Evolutionary conservation across 2,888 invertebrate species (phyloP), one percentile per base, ranked within the genome.

Genomic region (Rhopalosiphum nymphaeae): DNA sequence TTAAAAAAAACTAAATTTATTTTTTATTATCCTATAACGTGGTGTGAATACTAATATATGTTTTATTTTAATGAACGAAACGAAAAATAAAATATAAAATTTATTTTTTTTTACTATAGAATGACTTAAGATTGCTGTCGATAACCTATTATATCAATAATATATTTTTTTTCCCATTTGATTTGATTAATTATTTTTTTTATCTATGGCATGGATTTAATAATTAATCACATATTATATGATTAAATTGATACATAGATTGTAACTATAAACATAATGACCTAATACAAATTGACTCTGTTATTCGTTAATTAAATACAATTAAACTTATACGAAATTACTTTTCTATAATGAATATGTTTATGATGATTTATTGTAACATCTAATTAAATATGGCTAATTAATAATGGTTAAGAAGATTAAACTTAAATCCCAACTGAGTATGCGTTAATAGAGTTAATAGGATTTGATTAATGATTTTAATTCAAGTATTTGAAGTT

Each of bases 1-100:
- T 84, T 78, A 91, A 91, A 91, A 46, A 49, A 84, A 84, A 42
- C 26, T 36, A 91, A 91, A 91, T 84, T 84, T 78, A 26, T 91
- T 84, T 84, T 78, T 91, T 67, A 90, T 49, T 90, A 78, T 36
- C 13, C 29, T 78, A 42, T 49, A n/a, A 61, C n/a, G n/a, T 29
- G 21, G 53, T 53, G 42, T 84, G 91, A 53, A 91, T 91, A 91
- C 78, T 53, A 53, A 91, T 91, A 21, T 26, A 53, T 78, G 78
- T 78, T 78, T 42, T 78, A 36, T 53, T 78, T 91, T 91, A 91
- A 84, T 53, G 78, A 91, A 91, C 13, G 42, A 36, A 42, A 91
- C 16, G 29, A 49, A 61, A 29, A 78, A 78, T 78, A 78, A 78
- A 36, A 78, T 21, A 36, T 36, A 36, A 78, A 84, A 42, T 84